phyloP scores from a whole-genome alignment of 2,797 vertebrate genomes.

The Helarctos malayanus region DNA sequence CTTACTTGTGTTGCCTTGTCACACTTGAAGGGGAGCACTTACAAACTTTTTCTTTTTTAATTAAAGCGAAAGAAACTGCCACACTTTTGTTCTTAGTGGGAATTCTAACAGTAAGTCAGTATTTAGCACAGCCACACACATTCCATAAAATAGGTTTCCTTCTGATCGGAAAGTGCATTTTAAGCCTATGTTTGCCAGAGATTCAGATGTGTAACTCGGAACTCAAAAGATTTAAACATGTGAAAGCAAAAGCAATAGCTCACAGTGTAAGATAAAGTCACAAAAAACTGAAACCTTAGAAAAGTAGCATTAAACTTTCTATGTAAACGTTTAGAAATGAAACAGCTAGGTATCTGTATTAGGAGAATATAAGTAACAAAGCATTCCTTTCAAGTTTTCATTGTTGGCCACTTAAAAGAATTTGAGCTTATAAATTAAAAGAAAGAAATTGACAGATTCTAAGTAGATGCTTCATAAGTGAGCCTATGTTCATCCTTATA shows the following conservation, averaged over 20 bases:
- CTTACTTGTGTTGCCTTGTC: neutral
- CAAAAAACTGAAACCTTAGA: conserved; percentile 33
- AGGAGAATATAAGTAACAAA: neutral
- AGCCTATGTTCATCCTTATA: neutral
- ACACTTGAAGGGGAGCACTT: conserved; percentile 30
- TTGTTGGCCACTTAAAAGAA: neutral
- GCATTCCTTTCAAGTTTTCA: neutral
- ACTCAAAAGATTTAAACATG: conserved; percentile 31
- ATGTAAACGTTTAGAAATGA: conserved; percentile 15
- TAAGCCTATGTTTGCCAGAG: conserved; percentile 56
- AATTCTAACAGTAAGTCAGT: conserved; percentile 63
- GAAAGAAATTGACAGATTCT: neutral
- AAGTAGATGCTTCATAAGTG: neutral
- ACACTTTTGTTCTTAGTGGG: conserved; percentile 61
- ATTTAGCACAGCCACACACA: conserved; percentile 67
- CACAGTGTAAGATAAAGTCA: conserved; percentile 63
- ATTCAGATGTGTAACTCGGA: conserved; percentile 65
- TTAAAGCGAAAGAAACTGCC: neutral
- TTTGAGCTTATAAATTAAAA: conserved; percentile 49
- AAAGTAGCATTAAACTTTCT: conserved; percentile 37
- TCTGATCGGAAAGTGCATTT: conserved; percentile 62
- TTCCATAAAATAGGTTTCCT: conserved; percentile 64
- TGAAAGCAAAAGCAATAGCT: conserved; percentile 66
- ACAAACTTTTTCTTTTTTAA: conserved; percentile 17
- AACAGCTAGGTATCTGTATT: neutral